Evolutionary conservation across 2,797 vertebrate species (phyloP).

Genomic region (Aselliscus stoliczkanus): DNA sequence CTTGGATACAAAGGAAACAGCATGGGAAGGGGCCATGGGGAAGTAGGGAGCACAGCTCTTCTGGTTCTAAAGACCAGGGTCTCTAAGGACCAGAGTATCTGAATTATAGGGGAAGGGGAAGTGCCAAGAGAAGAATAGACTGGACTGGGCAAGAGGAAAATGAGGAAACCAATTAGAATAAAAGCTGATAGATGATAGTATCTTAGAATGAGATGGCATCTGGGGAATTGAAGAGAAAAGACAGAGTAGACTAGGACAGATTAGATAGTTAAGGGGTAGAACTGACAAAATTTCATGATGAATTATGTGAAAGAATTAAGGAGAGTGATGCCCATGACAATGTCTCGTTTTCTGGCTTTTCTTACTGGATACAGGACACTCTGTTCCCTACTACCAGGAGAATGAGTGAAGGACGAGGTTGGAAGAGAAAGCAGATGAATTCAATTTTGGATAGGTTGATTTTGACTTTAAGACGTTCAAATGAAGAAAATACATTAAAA

Average conservation of each 20-base stretch:
- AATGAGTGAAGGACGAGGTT: not conserved
- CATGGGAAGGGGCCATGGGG: not conserved
- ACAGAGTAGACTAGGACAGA: not conserved
- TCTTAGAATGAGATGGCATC: not conserved
- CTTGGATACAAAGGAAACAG: not conserved
- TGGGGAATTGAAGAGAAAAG: not conserved
- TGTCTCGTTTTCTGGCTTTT: not conserved
- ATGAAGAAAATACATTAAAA: not conserved
- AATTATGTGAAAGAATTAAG: not conserved
- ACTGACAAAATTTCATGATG: not conserved
- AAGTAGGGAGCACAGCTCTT: not conserved
- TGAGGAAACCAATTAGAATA: not conserved
- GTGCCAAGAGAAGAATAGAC: not conserved
- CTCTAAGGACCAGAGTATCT: not conserved
- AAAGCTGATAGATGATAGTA: not conserved
- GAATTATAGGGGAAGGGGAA: not conserved
- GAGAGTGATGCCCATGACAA: not conserved
- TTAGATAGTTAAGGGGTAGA: not conserved
- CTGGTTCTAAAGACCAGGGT: not conserved
- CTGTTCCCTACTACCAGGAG: not conserved
- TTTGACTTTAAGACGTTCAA: not conserved
- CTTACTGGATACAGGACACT: not conserved
- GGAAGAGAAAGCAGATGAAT: not conserved
- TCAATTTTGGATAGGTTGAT: not conserved
- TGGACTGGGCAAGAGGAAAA: not conserved